Base-by-base conservation (phyloP, 2,888 invertebrate species). In the Protophormia terraenovae region DNA sequence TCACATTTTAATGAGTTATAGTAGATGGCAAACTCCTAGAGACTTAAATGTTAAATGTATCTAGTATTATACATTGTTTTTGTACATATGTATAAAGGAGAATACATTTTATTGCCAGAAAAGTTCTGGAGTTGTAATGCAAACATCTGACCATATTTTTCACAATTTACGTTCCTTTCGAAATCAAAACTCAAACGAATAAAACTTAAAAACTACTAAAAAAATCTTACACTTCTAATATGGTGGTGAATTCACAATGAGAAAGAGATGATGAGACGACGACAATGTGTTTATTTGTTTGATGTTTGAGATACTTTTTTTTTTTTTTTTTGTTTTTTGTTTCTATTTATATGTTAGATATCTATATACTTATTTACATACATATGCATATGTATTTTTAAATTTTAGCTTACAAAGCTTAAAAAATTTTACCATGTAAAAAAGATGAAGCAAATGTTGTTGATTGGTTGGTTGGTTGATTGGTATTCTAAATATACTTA, bases 161-260 rank as follows among this genome's bases (percentile, higher is more conserved):
- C 85, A 85, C 85, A 85, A 85, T 85, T 85, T 82, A 79, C 85
- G 85, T 85, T 85, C 85, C 85, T 85, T 85, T 82, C 75, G 85
- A 71, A 85, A 82, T 85, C 85, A 85, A 82, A 85, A 85, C 85
- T 82, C 78, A 85, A 82, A 85, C 82, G 85, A 85, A 80, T 81
- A 75, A 79, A 83, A 86, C 83, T 84, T 86, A 84, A 75, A 69
- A 64, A 81, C 83, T 83, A 83, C 47, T 78, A 81, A 53, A 75
- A 83, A 77, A 64, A 73, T 73, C 80, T 86, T 86, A 86, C 73
- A 29, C 19, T 76, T 58, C 80, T 83, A 86, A 69, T 86, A 86
- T 86, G 86, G 86, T 86, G 83, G 86, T 86, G 86, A 84, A 83
- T 86, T 86, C 86, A 86, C 86, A 86, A 86, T 86, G 84, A 76